Percentiles rank a stretch among this genome's conserved stretches.
phyloP scores from a whole-genome alignment of 2,888 invertebrate genomes.

The Adelognathus sp. region DNA sequence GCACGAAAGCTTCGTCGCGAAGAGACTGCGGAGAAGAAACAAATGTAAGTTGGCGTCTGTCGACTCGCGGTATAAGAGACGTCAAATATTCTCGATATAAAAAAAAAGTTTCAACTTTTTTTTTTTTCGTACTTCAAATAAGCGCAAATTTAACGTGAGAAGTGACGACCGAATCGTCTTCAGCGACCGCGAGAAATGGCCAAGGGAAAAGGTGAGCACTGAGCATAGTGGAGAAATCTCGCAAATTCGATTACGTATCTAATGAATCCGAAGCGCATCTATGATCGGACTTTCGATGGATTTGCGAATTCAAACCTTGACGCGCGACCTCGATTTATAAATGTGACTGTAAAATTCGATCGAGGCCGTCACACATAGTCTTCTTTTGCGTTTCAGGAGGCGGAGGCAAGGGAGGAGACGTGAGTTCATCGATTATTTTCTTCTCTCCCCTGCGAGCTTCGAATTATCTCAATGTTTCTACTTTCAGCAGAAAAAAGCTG shows the following conservation, averaged over 20 bases:
- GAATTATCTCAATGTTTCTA: neutral
- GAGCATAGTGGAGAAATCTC: neutral
- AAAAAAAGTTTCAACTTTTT: neutral
- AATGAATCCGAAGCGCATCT: neutral
- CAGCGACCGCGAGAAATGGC: conserved; percentile 61
- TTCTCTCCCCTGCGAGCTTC: neutral
- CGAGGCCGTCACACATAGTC: neutral
- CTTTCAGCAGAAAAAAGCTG: conserved; percentile 62
- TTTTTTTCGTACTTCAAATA: neutral
- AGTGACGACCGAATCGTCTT: conserved; percentile 31
- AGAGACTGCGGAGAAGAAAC: conserved; percentile 46
- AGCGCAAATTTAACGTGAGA: conserved; percentile 16
- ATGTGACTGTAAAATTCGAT: conserved; percentile 2
- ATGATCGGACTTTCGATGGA: neutral
- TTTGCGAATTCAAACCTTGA: conserved; percentile 40
- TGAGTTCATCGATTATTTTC: conserved; percentile 56
- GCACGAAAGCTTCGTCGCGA: conserved; percentile 46
- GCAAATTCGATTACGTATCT: neutral
- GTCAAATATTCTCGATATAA: neutral
- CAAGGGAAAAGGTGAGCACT: conserved; percentile 69
- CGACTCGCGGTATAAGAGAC: conserved; percentile 24
- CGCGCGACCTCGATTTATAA: conserved; percentile 34
- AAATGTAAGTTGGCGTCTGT: conserved; percentile 52
- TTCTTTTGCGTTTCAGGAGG: conserved; percentile 61
- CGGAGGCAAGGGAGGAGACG: conserved; percentile 67